Evolutionary conservation across 2,113 vertebrate species (phyloP).

Genomic region (Meleagris gallopavo): DNA sequence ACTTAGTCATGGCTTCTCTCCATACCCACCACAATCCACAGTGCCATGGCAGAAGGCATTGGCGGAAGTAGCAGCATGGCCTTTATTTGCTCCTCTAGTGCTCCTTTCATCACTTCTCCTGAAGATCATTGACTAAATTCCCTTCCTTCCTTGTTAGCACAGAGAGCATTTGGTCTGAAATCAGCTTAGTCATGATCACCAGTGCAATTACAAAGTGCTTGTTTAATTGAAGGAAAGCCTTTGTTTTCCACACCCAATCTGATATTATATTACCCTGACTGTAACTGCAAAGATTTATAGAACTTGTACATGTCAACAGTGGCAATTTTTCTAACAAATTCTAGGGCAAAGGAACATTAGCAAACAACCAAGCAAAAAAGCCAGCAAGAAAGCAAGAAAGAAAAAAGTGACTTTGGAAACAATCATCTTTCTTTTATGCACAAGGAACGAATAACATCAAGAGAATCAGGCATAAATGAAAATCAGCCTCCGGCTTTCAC

Average conservation of each 20-base stretch:
- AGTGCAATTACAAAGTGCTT: neutral
- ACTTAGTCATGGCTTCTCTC: rapidly evolving
- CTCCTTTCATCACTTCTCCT: neutral
- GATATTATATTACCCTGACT: neutral
- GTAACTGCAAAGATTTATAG: neutral
- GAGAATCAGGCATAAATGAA: slow-evolving; percentile 16
- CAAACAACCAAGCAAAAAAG: neutral
- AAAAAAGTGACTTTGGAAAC: neutral
- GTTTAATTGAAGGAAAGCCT: neutral
- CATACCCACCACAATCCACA: neutral
- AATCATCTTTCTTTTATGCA: neutral
- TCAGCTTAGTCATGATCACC: neutral
- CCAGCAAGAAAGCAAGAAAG: neutral
- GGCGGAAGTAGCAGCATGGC: rapidly evolving
- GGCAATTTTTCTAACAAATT: neutral
- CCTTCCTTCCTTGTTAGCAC: neutral
- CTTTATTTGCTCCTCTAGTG: neutral
- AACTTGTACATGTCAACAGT: neutral
- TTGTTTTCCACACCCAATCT: neutral
- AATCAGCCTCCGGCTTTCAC: slow-evolving; percentile 22
- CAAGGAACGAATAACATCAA: neutral
- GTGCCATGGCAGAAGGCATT: rapidly evolving
- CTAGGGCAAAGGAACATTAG: neutral
- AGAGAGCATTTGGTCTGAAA: neutral
- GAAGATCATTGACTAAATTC: neutral